Base-by-base conservation (phyloP, 2,888 invertebrate species). In the Morinoia aosen region DNA sequence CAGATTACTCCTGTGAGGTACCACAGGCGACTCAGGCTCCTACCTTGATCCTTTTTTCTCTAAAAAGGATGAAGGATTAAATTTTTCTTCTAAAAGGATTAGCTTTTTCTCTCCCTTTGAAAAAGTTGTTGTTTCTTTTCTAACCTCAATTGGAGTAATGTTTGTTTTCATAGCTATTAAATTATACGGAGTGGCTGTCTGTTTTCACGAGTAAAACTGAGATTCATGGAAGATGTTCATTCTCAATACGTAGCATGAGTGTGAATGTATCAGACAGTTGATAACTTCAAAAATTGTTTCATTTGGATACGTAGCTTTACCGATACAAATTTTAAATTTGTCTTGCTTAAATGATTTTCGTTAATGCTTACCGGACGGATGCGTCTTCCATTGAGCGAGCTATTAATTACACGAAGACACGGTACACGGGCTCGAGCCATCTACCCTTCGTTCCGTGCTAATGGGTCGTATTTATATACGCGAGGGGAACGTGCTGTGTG, bases 391-490 rank as follows among this genome's bases (percentile, higher is more conserved):
- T 76, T 76, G 33, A 10, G 25, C 2, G 33, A 25, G 16, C 25
- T 76, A 33, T 76, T 76, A 33, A 76, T 76, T 33, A 76, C 76
- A 33, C 7, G 76, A 76, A 76, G 76, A 76, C 76, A 33, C 76
- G 33, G 76, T 76, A 33, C 19, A 76, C 33, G 25, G 33, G 76
- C 76, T 33, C 76, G 33, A 25, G 76, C 76, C 76, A 76, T 39
- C 90, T 40, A 8, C 48, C 90, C 48, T 64, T 88, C 39, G 88
- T 88, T 39, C n/a, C 90, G 39, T 40, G 90, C 90, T 40, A 90
- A 90, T 90, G 40, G 90, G 48, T 48, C 48, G 40, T 90, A 90
- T 90, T 90, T 90, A 48, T 90, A 48, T 48, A 90, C 40, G 90
- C 2, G 76, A 90, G 90, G 16, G 90, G 90, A 90, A 11, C 90